These are phyloP conservation scores for Sceloporus undulatus DNA, from an alignment of 2,113 vertebrate genomes.

Conservation along the genomic window DNA sequence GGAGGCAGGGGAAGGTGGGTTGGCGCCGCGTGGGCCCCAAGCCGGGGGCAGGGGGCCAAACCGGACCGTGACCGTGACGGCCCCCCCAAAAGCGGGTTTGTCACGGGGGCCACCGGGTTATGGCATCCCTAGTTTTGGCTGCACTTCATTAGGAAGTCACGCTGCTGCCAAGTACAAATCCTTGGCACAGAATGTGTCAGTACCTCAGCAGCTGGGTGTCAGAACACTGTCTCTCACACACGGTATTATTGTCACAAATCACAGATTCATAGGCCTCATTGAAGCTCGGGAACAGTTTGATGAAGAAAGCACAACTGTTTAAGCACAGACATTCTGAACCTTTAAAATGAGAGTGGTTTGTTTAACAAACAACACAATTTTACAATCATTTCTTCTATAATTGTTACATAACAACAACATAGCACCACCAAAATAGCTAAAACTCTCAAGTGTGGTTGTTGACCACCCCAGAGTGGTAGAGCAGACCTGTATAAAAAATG, in stretches of 20 bases:
- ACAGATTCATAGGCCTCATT: conserved; percentile 35
- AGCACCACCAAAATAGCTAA: accelerated
- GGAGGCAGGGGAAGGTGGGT: too few species aligned
- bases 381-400: not conserved
- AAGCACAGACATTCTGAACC: conserved; percentile 21
- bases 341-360: conserved; percentile 40
- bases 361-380: conserved; percentile 7
- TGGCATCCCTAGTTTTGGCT: too few species aligned
- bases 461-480: not conserved
- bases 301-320: conserved; percentile 35
- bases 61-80: too few species aligned
- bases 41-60: too few species aligned
- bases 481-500: not conserved
- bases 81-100: too few species aligned
- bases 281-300: conserved; percentile 22
- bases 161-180: not conserved
- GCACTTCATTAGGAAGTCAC: conserved; percentile 32
- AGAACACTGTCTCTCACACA: not conserved
- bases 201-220: conserved; percentile 25
- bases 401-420: not conserved
- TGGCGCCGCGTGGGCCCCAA: too few species aligned
- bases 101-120: too few species aligned
- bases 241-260: conserved; percentile 28
- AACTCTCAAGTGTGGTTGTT: not conserved
- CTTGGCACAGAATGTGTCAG: conserved; percentile 12